Evolutionary conservation across 1,140 invertebrate genomes (phyloP), one percentile per base, ranked within the genome.

Genomic region (Lordiphosa collinella): DNA sequence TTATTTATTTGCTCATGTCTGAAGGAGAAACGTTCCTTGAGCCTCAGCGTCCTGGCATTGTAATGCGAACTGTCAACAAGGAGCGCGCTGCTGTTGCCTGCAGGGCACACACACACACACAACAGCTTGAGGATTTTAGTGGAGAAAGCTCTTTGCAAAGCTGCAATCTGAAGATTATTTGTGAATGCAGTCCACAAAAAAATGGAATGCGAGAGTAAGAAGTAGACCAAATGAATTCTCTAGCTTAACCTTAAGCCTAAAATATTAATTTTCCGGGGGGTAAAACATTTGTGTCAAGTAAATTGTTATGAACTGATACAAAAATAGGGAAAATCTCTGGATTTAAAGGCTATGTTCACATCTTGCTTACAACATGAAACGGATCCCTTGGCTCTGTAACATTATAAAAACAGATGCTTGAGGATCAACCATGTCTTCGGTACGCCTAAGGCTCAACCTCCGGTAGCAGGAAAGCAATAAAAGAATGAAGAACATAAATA

Each of bases 1-100:
- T 78, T 78, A 80, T 79, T 79, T 79, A 79, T 79, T 79, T 79
- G 70, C 67, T 56, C 73, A 49, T 64, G 66, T 49, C 57, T 43
- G 51, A 59, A 22, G 18, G 46, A 51, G 37, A 40, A 47, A 18
- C 25, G 25, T 29, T 29, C 25, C 25, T 29, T 29, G 25, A 29
- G 25, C 25, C 25, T 29, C 25, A 29, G 25, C 74, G 63, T 80
- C 69, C 64, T 69, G 58, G 58, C 75, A 79, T 79, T 79, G 74
- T 79, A 79, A 79, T 79, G 69, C 74, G 66, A 79, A 74, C 74
- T 79, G 74, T 79, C 74, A 79, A 79, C 74, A 79, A 79, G 63
- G 74, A 63, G 60, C 25, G 25, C 25, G 25, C 25, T 29, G 25
- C 25, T 29, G 25, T 7, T 29, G 60, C 75, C 75, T 47, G 57